phyloP scores from a whole-genome alignment of 2,797 vertebrate species.

The Moxostoma hubbsi region DNA sequence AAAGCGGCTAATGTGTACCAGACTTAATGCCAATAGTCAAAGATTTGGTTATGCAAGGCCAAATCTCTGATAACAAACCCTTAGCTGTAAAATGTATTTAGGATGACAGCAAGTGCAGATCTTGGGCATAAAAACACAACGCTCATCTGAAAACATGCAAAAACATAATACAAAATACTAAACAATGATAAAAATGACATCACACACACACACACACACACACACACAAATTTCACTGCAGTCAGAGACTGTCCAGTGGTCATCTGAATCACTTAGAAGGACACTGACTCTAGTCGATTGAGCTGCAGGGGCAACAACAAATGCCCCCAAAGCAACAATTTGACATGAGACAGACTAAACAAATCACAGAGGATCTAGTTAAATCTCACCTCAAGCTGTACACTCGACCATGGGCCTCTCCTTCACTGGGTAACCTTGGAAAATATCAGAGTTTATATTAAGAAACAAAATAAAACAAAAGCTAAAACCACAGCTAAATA shows the following conservation, averaged over 20 bases:
- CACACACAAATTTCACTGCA: background rate
- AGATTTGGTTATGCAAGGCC: too few relatives aligned
- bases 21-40: too few relatives aligned
- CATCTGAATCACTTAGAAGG: background rate
- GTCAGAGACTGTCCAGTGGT: background rate
- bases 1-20: too few relatives aligned
- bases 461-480: slow-evolving; percentile 22
- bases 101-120: too few relatives aligned
- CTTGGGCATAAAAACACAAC: too few relatives aligned
- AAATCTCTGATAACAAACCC: too few relatives aligned
- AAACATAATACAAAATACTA: background rate
- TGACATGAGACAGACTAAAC: slow-evolving; percentile 56
- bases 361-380: slow-evolving; percentile 14
- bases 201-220: background rate
- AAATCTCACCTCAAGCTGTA: slow-evolving; percentile 85
- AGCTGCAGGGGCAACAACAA: background rate
- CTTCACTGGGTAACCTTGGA: slow-evolving; percentile 88
- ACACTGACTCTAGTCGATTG: background rate
- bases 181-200: background rate
- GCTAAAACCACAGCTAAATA: slow-evolving; percentile 8
- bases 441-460: slow-evolving; percentile 60
- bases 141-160: background rate
- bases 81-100: too few relatives aligned
- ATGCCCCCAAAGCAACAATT: slow-evolving; percentile 13
- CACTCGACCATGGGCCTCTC: slow-evolving; percentile 85